Conservation (phyloP, 2,797 vertebrate genomes). For the Enteromius viviparus region DNA sequence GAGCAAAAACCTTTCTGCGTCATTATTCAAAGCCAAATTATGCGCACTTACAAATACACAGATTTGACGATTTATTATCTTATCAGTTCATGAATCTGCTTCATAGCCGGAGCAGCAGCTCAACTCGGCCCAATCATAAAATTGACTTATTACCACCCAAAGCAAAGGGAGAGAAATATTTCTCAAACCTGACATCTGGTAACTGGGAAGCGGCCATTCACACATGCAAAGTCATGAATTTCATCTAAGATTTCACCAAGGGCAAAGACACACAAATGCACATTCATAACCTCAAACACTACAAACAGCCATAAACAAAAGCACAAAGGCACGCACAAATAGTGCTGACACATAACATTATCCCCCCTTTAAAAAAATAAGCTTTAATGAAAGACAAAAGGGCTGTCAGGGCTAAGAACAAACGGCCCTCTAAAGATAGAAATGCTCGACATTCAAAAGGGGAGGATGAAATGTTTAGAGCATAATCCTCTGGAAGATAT, state of each 20-base stretch:
- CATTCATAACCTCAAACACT: slow-evolving; percentile 21
- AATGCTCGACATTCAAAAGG: slow-evolving; percentile 54
- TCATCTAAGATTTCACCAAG: slow-evolving; percentile 26
- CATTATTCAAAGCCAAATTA: slow-evolving; percentile 22
- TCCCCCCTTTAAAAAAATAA: slow-evolving; percentile 17
- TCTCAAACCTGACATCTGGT: slow-evolving; percentile 44
- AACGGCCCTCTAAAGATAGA: slow-evolving; percentile 51
- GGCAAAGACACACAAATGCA: slow-evolving; percentile 6
- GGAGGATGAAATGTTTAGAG: slow-evolving; percentile 37
- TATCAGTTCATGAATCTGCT: slow-evolving; percentile 35
- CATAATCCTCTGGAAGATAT: slow-evolving; percentile 22
- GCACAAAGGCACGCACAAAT: background rate
- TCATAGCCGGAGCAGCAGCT: background rate
- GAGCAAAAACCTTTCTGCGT: background rate
- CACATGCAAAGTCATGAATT: slow-evolving; percentile 34
- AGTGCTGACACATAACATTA: slow-evolving; percentile 28
- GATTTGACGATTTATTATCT: slow-evolving; percentile 39
- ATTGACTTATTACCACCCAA: slow-evolving; percentile 35
- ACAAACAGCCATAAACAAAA: slow-evolving; percentile 9
- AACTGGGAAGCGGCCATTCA: slow-evolving; percentile 6
- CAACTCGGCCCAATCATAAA: slow-evolving; percentile 39
- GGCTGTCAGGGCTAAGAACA: slow-evolving; percentile 26
- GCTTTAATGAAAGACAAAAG: slow-evolving; percentile 36
- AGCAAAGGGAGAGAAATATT: slow-evolving; percentile 32
- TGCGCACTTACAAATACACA: slow-evolving; percentile 26